Percentiles rank a stretch among this genome's conserved stretches.
Conservation (phyloP, 92 coral and sea anemone genomes). For the Palythoa caribaeorum region DNA sequence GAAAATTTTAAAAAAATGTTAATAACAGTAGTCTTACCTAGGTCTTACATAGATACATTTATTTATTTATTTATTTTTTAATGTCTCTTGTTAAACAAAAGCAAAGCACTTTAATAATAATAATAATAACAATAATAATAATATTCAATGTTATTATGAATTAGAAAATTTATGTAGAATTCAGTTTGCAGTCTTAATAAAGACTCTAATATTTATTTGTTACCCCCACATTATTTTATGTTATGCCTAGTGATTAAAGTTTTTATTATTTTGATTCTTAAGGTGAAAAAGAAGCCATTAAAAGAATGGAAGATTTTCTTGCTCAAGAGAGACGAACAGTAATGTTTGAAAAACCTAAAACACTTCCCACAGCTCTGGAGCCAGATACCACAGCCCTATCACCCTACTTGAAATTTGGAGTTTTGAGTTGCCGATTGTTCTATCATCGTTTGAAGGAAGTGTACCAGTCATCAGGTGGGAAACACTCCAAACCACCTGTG, state of each 20-base stretch:
- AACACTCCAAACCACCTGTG: conserved; percentile 82
- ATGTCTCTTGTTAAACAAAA: too few species aligned
- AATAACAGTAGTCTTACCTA: too few species aligned
- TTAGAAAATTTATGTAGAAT: too few species aligned
- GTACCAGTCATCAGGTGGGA: conserved; percentile 60
- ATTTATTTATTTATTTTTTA: too few species aligned
- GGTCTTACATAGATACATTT: too few species aligned
- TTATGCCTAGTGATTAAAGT: neutral
- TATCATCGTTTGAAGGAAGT: conserved; percentile 69
- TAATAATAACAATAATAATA: too few species aligned
- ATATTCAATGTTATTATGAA: too few species aligned
- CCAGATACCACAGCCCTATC: conserved; percentile 84
- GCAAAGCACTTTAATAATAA: neutral
- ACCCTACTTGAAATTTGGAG: conserved; percentile 78
- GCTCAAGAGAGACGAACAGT: conserved; percentile 22
- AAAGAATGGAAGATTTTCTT: conserved; percentile 38
- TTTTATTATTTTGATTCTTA: neutral
- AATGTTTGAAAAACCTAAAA: conserved; percentile 84
- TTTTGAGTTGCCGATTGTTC: conserved; percentile 78
- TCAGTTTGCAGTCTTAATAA: too few species aligned
- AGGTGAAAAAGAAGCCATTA: conserved; percentile 40
- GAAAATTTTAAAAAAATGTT: too few species aligned
- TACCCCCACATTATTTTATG: neutral
- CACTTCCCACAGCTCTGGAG: conserved; percentile 76
- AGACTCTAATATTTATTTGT: too few species aligned